Evolutionary conservation across 2,888 invertebrate genomes (phyloP), one percentile per base, ranked within the genome.

Genomic region (Proisotoma minuta): DNA sequence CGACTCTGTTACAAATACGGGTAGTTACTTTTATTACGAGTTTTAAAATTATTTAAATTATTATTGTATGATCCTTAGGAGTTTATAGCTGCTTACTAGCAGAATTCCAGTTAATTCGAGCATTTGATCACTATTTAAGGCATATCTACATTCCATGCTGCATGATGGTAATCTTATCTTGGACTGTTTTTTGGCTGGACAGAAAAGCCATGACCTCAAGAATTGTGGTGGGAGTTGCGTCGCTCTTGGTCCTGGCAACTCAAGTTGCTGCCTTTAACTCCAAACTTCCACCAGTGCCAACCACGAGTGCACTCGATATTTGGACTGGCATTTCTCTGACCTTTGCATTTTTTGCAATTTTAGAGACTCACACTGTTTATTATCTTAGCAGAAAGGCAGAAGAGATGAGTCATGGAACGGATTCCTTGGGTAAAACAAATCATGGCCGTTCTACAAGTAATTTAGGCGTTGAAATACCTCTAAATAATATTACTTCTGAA

Each of bases 61-160:
- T n/a, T n/a, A n/a, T n/a, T n/a, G n/a, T n/a, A n/a, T n/a, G n/a
- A n/a, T n/a, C n/a, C n/a, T n/a, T n/a, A 75, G 75, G 75, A 23
- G 61, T 51, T 10, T 75, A 75, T 69, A 75, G 74, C 48, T 75
- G 75, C 60, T 50, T 74, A 15, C 52, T 61, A 24, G 79, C 79
- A 59, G 75, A 77, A 48, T 76, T 81, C 56, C 73, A 75, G 50
- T 74, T 81, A 50, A 74, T 76, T 28, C 76, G 81, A 10, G 77
- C 78, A 68, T 79, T 80, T 68, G 75, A 77, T 60, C 79, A 78
- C 70, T 81, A 80, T 73, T 75, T 80, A 43, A 75, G 80, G 3
- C 80, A 80, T 72, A 76, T 80, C 67, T 81, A 79, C 74, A 76
- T 81, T 54, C 81, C 81, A 1, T 78, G 78, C 60, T 74, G 73